Evolutionary conservation across 2,113 vertebrate genomes (phyloP), one percentile per base, ranked within the genome.

Genomic region (Ptyas mucosa): DNA sequence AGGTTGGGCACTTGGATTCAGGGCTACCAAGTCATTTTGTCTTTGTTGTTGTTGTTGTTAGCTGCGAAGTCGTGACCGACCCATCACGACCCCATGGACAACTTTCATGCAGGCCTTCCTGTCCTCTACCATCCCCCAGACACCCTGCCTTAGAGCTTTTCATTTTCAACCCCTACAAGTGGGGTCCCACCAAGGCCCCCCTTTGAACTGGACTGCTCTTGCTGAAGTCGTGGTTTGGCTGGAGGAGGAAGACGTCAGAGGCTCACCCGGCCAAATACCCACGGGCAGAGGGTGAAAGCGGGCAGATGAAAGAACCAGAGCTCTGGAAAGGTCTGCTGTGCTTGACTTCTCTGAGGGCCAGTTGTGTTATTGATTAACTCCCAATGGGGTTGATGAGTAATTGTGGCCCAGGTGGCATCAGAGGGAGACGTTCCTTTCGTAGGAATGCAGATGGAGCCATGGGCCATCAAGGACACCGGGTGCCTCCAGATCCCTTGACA

Each of bases 301-400:
- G 43, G 54, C 89, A 51, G 52, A 93, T 18, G 57, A 89, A 94
- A n/a, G 93, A 29, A 57, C 43, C 10, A 87, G 61, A 75, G 43
- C 5, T 7, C 89, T 51, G 39, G 1, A 10, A 92, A 53, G 93
- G 34, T 87, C 64, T 20, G 53, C 34, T 90, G 14, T 10, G 86
- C 34, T 54, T 91, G 53, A 95, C 92, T 39, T 81, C 94, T 92
- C 29, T 81, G 95, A 91, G 94, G 29, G 88, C 93, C 91, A 89
- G 12, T 21, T 51, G 8, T 39, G 10, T 95, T 92, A 94, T 43
- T 95, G 89, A 96, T 87, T 93, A 94, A 94, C 92, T 93, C 55
- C 86, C 88, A 91, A 88, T 93, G 18, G 18, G 29, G 88, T 95
- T 96, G 91, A 92, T 94, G 94, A 90, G 91, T 92, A 94, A 95